Evolutionary conservation across 2,888 invertebrate genomes (phyloP), one percentile per base, ranked within the genome.

Genomic region (Noctua pronuba): DNA sequence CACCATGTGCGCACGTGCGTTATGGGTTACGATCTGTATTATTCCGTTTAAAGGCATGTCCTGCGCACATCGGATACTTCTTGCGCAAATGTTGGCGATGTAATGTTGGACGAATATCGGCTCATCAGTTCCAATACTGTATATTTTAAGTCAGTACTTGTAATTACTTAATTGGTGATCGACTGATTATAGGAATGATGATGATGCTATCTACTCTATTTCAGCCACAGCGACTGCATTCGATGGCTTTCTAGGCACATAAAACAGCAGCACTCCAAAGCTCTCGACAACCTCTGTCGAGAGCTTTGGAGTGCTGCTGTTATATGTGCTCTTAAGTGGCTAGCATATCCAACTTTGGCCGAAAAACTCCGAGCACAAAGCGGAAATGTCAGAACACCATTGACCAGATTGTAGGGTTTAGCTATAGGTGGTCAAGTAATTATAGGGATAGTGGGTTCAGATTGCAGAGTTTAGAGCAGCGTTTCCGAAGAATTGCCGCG

Each of bases 31-130:
- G 55, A 68, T 49, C 73, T 35, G 82, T 82, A 77, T 60, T 82
- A 74, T 85, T 83, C 82, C 86, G 28, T 80, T 46, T 44, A 28
- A 13, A 67, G 55, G n/a, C 46, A 81, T 79, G 44, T 78, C 44
- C 55, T 72, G 38, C 46, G 16, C 28, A 55, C n/a, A 66, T 60
- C 18, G 16, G 21, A 6, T n/a, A 24, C 65, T 24, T 65, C 35
- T 16, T 35, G 46, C n/a, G 55, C 1, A 41, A 55, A 75, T 49
- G 66, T 49, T 67, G 35, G 35, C 21, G 16, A 70, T 44, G 7
- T 5, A 11, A 13, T 67, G n/a, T 46, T 55, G 62, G 38, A 11
- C 52, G 49, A 52, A 38, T 28, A 41, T 49, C 0, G 18, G 38
- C 46, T 38, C 21, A 64, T 64, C 31, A 24, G 5, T 38, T 21